Evolutionary conservation across 2,113 vertebrate genomes (phyloP).

Genomic region (Leptobrachium leishanense): DNA sequence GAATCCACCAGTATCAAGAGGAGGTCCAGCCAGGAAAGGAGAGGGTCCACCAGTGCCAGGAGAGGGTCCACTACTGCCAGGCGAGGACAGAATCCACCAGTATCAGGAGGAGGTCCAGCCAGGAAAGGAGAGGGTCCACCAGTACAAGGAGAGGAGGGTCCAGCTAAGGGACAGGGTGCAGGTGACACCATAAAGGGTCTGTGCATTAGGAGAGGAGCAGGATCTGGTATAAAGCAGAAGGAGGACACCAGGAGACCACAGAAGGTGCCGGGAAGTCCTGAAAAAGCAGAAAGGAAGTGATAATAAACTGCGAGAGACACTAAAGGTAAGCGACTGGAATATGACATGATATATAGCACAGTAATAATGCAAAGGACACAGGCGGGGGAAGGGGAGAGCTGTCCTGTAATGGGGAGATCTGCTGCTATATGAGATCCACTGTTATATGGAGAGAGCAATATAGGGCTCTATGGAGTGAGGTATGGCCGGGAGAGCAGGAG

Average conservation of each 20-base stretch:
- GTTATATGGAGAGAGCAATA: too few species aligned
- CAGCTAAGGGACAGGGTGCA: background rate
- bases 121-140: background rate
- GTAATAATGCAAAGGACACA: background rate
- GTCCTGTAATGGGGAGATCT: too few species aligned
- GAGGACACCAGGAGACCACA: background rate
- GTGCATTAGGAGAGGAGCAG: background rate
- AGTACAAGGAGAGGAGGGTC: background rate
- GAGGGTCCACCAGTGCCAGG: background rate
- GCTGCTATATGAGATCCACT: too few species aligned
- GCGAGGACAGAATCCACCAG: background rate
- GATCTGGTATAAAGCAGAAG: background rate
- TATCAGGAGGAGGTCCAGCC: background rate
- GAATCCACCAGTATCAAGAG: background rate
- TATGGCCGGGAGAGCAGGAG: too few species aligned
- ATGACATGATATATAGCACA: too few species aligned
- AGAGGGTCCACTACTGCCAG: background rate
- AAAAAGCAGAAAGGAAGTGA: background rate
- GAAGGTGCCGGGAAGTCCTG: background rate
- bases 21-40: background rate
- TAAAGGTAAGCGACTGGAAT: too few species aligned
- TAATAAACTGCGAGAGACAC: too few species aligned
- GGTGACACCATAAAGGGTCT: background rate
- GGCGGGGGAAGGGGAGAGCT: background rate
- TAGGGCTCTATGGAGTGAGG: too few species aligned